These are phyloP conservation scores for cattle (Bos taurus) DNA, from an alignment of 2,113 vertebrate genomes.

Conservation along the genomic window ARS-UCD2.0 NC_037354.1:8439501-8440000, in stretches of 20 bases:
- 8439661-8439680: background rate
- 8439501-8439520: background rate
- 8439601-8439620: background rate
- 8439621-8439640: background rate
- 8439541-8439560: background rate
- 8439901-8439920: background rate
- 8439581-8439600: background rate
- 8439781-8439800: background rate
- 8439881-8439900: background rate
- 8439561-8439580: background rate
- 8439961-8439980: too few relatives aligned
- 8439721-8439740: background rate
- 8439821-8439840: constrained; percentile 21
- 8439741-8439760: background rate
- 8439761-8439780: background rate
- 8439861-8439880: background rate
- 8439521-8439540: background rate
- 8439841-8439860: background rate
- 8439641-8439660: background rate
- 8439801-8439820: background rate
- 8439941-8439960: background rate
- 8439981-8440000: too few relatives aligned
- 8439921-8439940: background rate
- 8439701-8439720: background rate
- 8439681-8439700: background rate